Conservation (phyloP, 2,113 vertebrate species). For the Hoplias malabaricus region DNA sequence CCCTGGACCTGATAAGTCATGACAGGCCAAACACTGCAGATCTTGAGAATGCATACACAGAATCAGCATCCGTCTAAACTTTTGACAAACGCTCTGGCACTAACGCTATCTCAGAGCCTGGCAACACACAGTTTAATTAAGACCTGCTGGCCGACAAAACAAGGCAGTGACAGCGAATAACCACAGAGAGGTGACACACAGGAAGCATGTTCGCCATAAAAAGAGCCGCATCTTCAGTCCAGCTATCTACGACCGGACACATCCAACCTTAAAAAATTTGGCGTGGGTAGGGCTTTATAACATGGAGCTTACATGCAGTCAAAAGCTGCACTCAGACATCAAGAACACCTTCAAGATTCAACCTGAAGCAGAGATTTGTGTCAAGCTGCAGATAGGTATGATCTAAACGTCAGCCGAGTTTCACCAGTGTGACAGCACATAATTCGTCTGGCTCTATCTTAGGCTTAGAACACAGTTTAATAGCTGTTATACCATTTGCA, state of each 20-base stretch:
- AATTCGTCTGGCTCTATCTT: no score
- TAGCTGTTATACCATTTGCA: no score
- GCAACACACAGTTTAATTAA: constrained; percentile 3
- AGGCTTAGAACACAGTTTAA: no score
- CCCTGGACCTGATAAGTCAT: constrained; percentile 23
- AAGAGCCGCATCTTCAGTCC: not conserved
- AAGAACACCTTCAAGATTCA: not conserved
- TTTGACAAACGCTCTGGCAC: not conserved
- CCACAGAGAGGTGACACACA: not conserved
- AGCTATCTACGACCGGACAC: not conserved
- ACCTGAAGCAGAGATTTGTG: not conserved
- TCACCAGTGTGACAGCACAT: no score
- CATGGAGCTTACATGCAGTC: not conserved
- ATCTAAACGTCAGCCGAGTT: not conserved
- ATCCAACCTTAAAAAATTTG: not conserved
- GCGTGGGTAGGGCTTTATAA: not conserved
- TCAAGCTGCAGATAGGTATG: not conserved
- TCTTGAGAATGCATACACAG: not conserved
- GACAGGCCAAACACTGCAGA: constrained; percentile 25
- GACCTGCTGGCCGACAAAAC: constrained; percentile 11
- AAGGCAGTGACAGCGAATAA: not conserved
- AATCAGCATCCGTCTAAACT: constrained; percentile 3
- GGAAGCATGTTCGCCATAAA: not conserved
- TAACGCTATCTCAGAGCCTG: constrained; percentile 8
- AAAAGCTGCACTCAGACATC: not conserved